Conservation (phyloP, 2,113 vertebrate genomes). For the Ptychochromis oligacanthus region DNA sequence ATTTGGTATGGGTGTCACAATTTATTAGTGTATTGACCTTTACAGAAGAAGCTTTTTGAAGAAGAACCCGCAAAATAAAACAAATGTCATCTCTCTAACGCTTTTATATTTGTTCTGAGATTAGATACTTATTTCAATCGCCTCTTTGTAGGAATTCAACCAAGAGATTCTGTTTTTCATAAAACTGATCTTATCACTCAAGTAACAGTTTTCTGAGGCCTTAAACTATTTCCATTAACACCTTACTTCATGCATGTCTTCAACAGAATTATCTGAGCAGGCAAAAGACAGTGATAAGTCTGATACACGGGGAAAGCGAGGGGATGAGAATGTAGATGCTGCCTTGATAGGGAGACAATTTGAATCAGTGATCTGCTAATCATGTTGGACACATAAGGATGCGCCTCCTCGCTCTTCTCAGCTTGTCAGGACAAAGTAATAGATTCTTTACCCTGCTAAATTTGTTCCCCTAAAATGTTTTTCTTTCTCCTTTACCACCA, state of each 20-base stretch:
- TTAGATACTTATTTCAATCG: conserved; percentile 30
- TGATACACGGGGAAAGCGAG: conserved; percentile 16
- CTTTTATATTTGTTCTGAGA: conserved; percentile 39
- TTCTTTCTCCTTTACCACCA: conserved; percentile 8
- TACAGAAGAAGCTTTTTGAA: background rate
- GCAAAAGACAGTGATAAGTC: conserved; percentile 45
- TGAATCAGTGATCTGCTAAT: conserved; percentile 66
- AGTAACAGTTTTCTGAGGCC: conserved; percentile 56
- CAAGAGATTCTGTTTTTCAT: conserved; percentile 49
- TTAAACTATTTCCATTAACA: conserved; percentile 60
- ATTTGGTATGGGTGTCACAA: conserved; percentile 28
- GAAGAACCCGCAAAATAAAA: conserved; percentile 7
- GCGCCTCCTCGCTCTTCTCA: conserved; percentile 30
- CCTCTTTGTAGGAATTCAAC: conserved; percentile 18
- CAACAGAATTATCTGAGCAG: conserved; percentile 54
- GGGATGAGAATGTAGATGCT: conserved; percentile 46
- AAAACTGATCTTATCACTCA: conserved; percentile 27
- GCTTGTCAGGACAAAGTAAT: conserved; percentile 54
- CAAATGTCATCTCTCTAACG: conserved; percentile 7
- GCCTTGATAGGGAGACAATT: conserved; percentile 60
- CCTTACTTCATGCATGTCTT: conserved; percentile 57
- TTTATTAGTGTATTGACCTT: conserved; percentile 24
- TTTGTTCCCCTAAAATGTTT: conserved; percentile 32
- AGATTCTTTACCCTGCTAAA: conserved; percentile 55
- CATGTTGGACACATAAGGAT: conserved; percentile 54